Base-by-base conservation (phyloP, 2,888 invertebrate genomes). In the Tineola bisselliella region DNA sequence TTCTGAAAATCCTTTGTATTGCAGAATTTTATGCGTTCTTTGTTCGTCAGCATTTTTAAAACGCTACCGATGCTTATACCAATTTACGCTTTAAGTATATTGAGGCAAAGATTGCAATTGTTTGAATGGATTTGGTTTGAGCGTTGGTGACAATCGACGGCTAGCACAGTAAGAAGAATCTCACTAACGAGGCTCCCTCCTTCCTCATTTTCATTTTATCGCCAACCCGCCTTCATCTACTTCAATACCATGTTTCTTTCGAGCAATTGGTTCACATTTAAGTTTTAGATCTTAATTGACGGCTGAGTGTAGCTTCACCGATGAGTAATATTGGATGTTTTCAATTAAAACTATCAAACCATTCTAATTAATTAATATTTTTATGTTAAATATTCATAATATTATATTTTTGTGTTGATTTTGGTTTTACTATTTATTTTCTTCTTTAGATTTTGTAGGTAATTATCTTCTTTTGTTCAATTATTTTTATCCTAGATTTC, bases 1-100 rank as follows among this genome's bases (percentile, higher is more conserved):
- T 18, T 8, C 77, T 76, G 76, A 79, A 81, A 83, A 77, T 79
- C 80, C 82, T 84, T 82, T 84, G 83, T 81, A 78, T 74, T 78
- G 79, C 76, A 78, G 73, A 78, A 75, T 80, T 84, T 81, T 81
- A 81, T 80, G 76, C 77, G 76, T 78, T 80, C 80, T 79, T 81
- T 83, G 79, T 82, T 76, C 72, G 70, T 68, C 71, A 72, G 73
- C 69, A 70, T 77, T 80, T 78, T 78, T 71, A 72, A 74, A 71
- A 66, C 64, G 61, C 38, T 38, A 59, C 8, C 19, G n/a, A 30
- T 61, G 4, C 62, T 8, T 61, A 59, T 13, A 25, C 63, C 31
- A 74, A 61, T 71, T 70, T 72, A 58, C 62, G 65, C 74, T 68
- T 68, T 79, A 72, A 61, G 13, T 1, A 13, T 31, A 38, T 12